phyloP scores from a whole-genome alignment of 2,888 invertebrate species.

The Proisotoma minuta region DNA sequence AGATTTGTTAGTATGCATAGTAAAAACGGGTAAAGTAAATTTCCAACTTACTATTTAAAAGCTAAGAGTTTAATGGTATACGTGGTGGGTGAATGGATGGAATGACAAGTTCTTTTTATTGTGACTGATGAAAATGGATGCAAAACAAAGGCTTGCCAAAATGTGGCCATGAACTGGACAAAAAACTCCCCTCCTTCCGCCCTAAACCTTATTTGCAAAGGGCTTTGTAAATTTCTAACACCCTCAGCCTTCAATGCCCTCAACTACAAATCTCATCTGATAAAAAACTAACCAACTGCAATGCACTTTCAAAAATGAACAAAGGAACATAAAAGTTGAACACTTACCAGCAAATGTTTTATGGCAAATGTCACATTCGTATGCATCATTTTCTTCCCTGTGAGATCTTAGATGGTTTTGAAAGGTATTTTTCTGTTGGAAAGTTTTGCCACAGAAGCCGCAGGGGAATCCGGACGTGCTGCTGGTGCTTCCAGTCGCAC shows the following conservation, averaged over 20 bases:
- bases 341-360: constrained; percentile 69
- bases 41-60: no score
- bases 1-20: no score
- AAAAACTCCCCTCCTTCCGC: neutral
- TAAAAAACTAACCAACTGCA: no score
- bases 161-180: neutral
- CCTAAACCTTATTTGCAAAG: neutral
- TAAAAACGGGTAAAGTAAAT: no score
- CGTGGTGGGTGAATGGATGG: no score
- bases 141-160: no score
- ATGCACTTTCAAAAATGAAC: no score
- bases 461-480: constrained; percentile 58
- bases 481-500: constrained; percentile 25
- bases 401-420: constrained; percentile 68
- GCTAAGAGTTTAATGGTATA: no score
- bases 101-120: no score
- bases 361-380: constrained; percentile 82
- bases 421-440: constrained; percentile 69
- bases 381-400: constrained; percentile 60
- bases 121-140: no score
- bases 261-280: no score
- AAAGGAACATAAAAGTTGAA: neutral
- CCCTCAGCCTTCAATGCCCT: no score
- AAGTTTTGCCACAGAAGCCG: constrained; percentile 67
- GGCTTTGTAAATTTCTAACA: neutral